Percentiles rank a stretch among this genome's conserved stretches.
Conservation (phyloP, 2,888 invertebrate genomes). For the Torymus tubicola region DNA sequence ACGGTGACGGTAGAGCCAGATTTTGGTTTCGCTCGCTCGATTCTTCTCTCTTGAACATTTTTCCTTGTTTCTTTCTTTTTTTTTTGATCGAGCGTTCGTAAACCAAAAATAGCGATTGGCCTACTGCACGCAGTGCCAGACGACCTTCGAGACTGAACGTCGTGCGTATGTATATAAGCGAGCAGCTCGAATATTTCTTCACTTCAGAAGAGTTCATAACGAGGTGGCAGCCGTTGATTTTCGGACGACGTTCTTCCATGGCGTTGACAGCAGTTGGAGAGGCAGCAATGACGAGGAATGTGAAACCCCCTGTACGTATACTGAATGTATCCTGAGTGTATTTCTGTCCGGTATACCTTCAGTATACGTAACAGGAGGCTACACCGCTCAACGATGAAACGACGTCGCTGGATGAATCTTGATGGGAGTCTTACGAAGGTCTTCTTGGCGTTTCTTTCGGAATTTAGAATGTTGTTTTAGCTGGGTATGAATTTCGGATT, state of each 20-base stretch:
- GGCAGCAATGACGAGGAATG: slow-evolving; percentile 75
- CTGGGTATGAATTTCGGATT: too few relatives aligned
- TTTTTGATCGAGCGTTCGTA: background rate
- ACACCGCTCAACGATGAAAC: slow-evolving; percentile 82
- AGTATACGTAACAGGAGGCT: slow-evolving; percentile 99
- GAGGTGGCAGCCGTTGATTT: background rate
- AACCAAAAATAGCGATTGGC: slow-evolving; percentile 53
- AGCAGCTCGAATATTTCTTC: slow-evolving; percentile 2
- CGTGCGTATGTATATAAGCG: slow-evolving; percentile 23
- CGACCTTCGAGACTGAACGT: slow-evolving; percentile 58
- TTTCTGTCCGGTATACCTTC: slow-evolving; percentile 99
- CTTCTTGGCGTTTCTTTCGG: too few relatives aligned
- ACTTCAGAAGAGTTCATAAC: background rate
- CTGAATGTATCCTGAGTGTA: slow-evolving; percentile 99
- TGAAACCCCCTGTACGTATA: slow-evolving; percentile 98
- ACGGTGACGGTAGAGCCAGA: slow-evolving; percentile 59
- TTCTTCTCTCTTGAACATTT: background rate
- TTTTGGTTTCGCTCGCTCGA: background rate
- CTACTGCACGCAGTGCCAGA: slow-evolving; percentile 61
- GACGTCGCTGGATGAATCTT: slow-evolving; percentile 59
- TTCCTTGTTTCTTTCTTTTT: background rate
- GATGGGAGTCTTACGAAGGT: background rate
- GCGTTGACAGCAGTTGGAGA: background rate
- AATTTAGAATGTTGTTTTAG: too few relatives aligned
- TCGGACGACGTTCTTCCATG: background rate